Evolutionary conservation across 1,140 invertebrate genomes (phyloP), one percentile per base, ranked within the genome.

Genomic region (Meloidogyne hapla): DNA sequence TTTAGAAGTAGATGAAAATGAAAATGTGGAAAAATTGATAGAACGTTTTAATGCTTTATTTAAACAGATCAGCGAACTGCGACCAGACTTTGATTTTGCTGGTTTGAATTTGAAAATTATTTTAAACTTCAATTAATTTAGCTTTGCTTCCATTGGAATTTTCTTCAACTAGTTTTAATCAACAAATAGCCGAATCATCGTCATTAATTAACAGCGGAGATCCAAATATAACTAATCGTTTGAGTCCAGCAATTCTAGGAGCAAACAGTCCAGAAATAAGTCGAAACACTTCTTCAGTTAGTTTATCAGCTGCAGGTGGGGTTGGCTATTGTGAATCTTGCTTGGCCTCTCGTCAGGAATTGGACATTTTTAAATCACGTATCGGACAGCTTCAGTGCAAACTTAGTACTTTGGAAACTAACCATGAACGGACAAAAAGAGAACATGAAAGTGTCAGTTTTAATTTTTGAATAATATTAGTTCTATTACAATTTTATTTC

Each of bases 351-450:
- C 42, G 73, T 9, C 78, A 74, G 12, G 80, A 81, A 42, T 28
- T 83, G 26, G n/a, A 61, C 15, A 48, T 84, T 63, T 84, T 81
- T 56, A 81, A 81, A 56, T 64, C 74, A 12, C 38, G 74, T 2
- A 78, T 81, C 23, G 72, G 33, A 0, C 81, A 84, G 61, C 65
- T 81, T n/a, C 80, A 81, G 63, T 71, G 68, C 25, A 80, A 81
- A 77, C 28, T 81, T 10, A 26, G 62, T 6, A 65, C 25, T 9
- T 73, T 81, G 69, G 80, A 81, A 81, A 68, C 21, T 28, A 77
- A 42, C 9, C 79, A 81, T 63, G 71, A 80, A 12, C 12, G 23
- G 6, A 84, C 65, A 21, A 81, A 81, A 68, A 81, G 65, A 23
- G 45, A 75, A 13, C 69, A 81, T 66, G 82, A 79, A 69, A 56